A percentile compares a stretch with the other conserved stretches of the same genome.
Evolutionary conservation across 2,113 vertebrate species (phyloP).

Genomic region (Brachyistius frenatus): DNA sequence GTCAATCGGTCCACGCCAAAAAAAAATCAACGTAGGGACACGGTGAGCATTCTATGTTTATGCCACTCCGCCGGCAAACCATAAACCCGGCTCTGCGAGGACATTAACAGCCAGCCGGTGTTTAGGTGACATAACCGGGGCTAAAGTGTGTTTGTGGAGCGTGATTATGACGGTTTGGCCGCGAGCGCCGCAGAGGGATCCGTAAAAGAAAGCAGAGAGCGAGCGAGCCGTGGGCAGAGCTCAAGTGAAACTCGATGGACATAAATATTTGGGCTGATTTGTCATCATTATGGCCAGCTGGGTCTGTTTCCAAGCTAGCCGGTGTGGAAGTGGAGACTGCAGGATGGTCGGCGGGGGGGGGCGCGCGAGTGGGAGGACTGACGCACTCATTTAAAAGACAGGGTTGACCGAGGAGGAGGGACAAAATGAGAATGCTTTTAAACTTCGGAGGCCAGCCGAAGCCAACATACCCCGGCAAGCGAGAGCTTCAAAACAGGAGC

Average conservation of each 20-base stretch:
- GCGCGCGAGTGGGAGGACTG: constrained; percentile 47
- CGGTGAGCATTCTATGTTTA: constrained; percentile 41
- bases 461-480: neutral
- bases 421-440: constrained; percentile 8
- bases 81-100: constrained; percentile 47
- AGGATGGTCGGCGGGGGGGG: constrained; percentile 55
- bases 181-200: constrained; percentile 44
- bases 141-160: constrained; percentile 67
- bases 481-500: neutral
- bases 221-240: constrained; percentile 66
- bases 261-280: constrained; percentile 84
- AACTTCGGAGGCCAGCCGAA: neutral
- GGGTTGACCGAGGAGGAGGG: neutral
- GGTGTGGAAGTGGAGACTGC: constrained; percentile 72
- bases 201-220: constrained; percentile 36
- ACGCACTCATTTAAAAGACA: constrained; percentile 43
- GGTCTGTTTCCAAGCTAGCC: constrained; percentile 60
- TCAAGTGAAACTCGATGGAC: constrained; percentile 72
- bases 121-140: constrained; percentile 72
- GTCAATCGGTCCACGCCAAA: constrained; percentile 31
- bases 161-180: constrained; percentile 60
- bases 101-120: constrained; percentile 66
- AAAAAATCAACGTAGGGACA: constrained; percentile 38
- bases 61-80: constrained; percentile 25
- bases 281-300: constrained; percentile 80